Conservation (phyloP, 1,140 invertebrate genomes). For the Aphidius ervi region DNA sequence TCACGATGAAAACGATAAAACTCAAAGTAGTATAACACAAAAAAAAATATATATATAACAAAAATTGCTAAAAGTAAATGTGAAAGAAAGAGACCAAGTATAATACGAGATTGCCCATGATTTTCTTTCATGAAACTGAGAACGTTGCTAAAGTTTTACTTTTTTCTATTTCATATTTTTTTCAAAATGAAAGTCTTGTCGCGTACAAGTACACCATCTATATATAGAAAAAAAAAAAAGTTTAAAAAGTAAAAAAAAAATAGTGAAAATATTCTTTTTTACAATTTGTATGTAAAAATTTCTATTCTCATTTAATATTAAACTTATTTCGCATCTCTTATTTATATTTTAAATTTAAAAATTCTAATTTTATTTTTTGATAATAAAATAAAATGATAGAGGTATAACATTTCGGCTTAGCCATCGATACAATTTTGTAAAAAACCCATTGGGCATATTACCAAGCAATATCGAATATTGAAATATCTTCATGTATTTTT, state of each 20-base stretch:
- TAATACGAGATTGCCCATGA: constrained; percentile 2
- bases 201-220: background rate
- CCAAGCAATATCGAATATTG: constrained; percentile 15
- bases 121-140: constrained; percentile 3
- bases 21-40: background rate
- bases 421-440: background rate
- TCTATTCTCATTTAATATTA: background rate
- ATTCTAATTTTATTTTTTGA: too few species aligned
- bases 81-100: background rate
- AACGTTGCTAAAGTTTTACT: background rate
- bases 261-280: constrained; percentile 1
- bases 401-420: too few species aligned
- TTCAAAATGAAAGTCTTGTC: constrained; percentile 2
- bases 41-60: background rate
- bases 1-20: constrained; percentile 2
- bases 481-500: constrained; percentile 4
- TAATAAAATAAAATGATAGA: too few species aligned
- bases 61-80: too few species aligned
- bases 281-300: constrained; percentile 19
- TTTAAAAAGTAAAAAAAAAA: background rate
- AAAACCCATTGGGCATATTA: constrained; percentile 12
- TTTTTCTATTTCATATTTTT: background rate
- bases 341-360: background rate
- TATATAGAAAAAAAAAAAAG: background rate
- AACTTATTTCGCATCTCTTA: background rate